Evolutionary conservation across 1,140 invertebrate species (phyloP).

Genomic region (Conus ventricosus): DNA sequence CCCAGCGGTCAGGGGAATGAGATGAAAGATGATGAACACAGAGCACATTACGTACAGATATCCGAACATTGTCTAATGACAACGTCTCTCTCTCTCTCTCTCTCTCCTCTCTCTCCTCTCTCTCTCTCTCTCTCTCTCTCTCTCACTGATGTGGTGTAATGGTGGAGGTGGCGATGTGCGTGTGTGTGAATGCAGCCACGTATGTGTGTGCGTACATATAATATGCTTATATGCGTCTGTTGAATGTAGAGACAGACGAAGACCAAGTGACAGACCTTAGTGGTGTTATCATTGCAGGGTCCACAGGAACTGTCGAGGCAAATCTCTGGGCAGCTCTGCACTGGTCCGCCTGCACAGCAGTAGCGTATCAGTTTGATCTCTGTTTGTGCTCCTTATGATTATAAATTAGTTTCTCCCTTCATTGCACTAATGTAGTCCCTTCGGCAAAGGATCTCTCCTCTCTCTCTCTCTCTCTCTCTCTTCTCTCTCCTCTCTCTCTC

Average conservation of each 20-base stretch:
- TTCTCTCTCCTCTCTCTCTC: background rate
- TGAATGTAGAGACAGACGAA: background rate
- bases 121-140: background rate
- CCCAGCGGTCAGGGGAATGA: too few species aligned
- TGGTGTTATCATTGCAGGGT: background rate
- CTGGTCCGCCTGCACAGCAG: background rate
- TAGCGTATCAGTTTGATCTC: background rate
- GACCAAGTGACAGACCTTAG: background rate
- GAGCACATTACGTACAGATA: too few species aligned
- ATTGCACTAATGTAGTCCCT: too few species aligned
- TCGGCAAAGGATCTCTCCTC: background rate
- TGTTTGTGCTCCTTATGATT: too few species aligned
- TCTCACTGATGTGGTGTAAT: background rate
- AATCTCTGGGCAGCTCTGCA: background rate
- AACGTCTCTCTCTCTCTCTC: background rate
- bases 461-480: background rate
- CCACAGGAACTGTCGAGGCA: background rate
- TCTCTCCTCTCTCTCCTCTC: too few species aligned
- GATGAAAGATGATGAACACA: too few species aligned
- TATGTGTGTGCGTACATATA: too few species aligned
- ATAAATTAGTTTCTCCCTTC: too few species aligned
- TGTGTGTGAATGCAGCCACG: too few species aligned
- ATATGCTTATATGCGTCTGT: too few species aligned
- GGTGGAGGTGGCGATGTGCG: background rate
- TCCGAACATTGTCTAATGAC: too few species aligned